Evolutionary conservation across 2,113 vertebrate genomes (phyloP).

Genomic region (Capricornis sumatraensis): DNA sequence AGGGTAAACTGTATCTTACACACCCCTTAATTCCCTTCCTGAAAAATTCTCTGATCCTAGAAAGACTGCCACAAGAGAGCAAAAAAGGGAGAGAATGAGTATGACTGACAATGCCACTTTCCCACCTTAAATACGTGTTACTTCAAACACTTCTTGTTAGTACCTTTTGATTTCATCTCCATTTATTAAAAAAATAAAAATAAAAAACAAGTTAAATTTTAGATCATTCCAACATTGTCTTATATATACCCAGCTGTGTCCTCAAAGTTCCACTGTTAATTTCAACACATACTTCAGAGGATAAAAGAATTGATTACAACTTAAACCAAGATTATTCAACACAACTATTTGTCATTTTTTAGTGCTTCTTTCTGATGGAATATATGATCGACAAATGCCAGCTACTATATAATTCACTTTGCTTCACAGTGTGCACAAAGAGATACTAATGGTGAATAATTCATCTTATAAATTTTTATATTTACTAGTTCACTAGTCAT

Average conservation of each 20-base stretch:
- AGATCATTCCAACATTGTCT: neutral
- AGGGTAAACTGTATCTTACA: neutral
- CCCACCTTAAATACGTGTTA: neutral
- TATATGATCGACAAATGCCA: slow-evolving; percentile 10
- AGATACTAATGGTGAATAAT: slow-evolving; percentile 43
- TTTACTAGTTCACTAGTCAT: slow-evolving; percentile 23
- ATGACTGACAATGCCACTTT: neutral
- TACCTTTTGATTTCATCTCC: neutral
- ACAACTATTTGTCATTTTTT: neutral
- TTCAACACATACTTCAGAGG: neutral
- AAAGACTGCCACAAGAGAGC: neutral
- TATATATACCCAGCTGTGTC: neutral
- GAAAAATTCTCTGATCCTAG: neutral
- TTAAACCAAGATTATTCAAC: neutral
- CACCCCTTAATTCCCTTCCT: neutral
- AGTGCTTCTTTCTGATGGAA: slow-evolving; percentile 10
- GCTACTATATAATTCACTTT: slow-evolving; percentile 39
- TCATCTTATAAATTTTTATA: slow-evolving; percentile 40
- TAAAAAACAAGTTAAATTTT: neutral
- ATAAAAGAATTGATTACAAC: neutral
- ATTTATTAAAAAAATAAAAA: neutral
- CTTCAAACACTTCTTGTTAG: neutral
- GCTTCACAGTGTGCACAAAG: slow-evolving; percentile 7
- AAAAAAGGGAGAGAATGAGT: neutral
- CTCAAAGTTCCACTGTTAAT: neutral